Evolutionary conservation across 2,113 vertebrate genomes (phyloP), one percentile per base, ranked within the genome.

Genomic region (Sceloporus undulatus): DNA sequence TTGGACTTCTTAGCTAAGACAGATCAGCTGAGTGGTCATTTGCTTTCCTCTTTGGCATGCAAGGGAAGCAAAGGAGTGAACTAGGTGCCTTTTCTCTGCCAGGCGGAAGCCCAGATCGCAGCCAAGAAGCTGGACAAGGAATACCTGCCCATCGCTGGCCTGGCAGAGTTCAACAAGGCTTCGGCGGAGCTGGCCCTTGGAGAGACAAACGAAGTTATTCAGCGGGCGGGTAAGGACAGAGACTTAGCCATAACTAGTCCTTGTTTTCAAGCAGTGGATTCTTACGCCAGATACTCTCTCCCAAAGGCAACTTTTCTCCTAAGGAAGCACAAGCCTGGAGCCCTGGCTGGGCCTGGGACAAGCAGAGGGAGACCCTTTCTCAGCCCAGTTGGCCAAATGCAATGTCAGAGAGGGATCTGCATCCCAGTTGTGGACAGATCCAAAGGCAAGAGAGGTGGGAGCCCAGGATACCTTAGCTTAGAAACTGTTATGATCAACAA

Each of bases 111-210:
- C 77, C 89, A 97, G 92, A 98, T 99, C 87, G 95, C 98, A 85
- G 93, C 97, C 29, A 98, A 98, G 95, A 97, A 97, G 91, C 87
- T 98, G 96, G 98, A 99, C 96, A 99, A 99, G 95, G 98, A 99
- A 87, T 99, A 99, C 92, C 95, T 99, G 84, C 95, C 95, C 84
- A 99, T 99, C 0, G 97, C 34, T 0, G 98, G 98, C 0, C 94
- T 99, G 23, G 98, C 96, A 0, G 98, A 99, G 6, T 99, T 99
- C 81, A 96, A 92, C 82, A 98, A 98, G 92, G 97, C 98, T 0
- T 98, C 98, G 0, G 98, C 98, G 48, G 96, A 98, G 25, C 96
- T 99, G 48, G 98, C 98, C 10, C 91, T 99, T 88, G 98, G 98
- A 10, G 95, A 96, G 13, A 97, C 97, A 91, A 98, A 88, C 1